Percentiles rank a stretch among this genome's conserved stretches.
phyloP scores from a whole-genome alignment of 2,888 invertebrate species.

The Sussaba pulchella region DNA sequence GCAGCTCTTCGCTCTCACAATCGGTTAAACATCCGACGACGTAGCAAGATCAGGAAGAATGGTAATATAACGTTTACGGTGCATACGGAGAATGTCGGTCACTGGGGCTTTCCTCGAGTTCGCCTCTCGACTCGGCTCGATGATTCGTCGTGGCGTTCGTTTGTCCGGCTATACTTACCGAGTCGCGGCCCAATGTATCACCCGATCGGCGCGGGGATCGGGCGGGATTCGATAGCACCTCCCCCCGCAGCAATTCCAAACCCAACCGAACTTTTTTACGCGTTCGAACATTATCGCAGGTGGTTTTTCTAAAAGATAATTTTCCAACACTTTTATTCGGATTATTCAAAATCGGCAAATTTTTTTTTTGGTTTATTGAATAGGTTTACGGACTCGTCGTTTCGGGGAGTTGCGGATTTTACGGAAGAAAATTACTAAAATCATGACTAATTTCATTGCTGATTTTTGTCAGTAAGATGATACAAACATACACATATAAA shows the following conservation, averaged over 20 bases:
- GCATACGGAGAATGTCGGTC: conserved; percentile 79
- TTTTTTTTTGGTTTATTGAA: too few species aligned
- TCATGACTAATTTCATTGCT: too few species aligned
- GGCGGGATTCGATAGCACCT: conserved; percentile 8
- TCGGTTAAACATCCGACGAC: conserved; percentile 69
- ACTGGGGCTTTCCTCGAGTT: conserved; percentile 76
- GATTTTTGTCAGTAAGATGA: too few species aligned
- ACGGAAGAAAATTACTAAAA: too few species aligned
- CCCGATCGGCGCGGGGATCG: conserved; percentile 9
- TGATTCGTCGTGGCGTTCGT: conserved; percentile 1
- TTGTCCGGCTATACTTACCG: background rate
- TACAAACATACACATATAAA: too few species aligned
- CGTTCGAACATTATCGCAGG: too few species aligned
- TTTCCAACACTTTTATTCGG: too few species aligned
- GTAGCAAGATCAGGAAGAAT: conserved; percentile 75
- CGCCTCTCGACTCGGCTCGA: conserved; percentile 52
- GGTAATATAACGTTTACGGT: conserved; percentile 61
- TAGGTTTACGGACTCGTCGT: too few species aligned
- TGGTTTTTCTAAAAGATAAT: too few species aligned
- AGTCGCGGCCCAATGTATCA: background rate
- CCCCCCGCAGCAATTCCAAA: conserved; percentile 66
- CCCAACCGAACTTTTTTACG: conserved; percentile 52
- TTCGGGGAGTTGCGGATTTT: too few species aligned
- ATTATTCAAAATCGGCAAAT: too few species aligned
- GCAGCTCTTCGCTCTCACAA: conserved; percentile 44